Evolutionary conservation across 30 jellyfish, hydroid and myxozoan species (phyloP).

Genomic region (Turritopsis dohrnii): DNA sequence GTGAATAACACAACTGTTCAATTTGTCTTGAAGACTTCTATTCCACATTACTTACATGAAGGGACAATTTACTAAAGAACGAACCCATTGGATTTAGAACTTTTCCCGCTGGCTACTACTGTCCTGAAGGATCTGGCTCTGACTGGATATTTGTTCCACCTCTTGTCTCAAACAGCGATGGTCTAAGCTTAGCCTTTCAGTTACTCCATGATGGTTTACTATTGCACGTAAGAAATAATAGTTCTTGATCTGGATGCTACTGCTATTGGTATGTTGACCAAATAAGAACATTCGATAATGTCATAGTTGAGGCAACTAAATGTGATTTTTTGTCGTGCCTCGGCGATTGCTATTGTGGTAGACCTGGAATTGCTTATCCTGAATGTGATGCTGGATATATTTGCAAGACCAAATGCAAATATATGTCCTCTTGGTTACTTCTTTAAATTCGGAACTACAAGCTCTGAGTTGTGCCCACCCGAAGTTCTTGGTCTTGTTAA

Average conservation of each 20-base stretch:
- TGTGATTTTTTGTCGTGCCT: constrained; percentile 77
- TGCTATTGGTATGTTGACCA: constrained; percentile 83
- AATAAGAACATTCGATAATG: constrained; percentile 78
- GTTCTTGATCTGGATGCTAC: constrained; percentile 73
- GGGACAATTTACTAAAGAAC: neutral
- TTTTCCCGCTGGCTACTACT: constrained; percentile 86
- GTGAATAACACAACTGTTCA: constrained; percentile 76
- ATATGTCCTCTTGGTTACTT: constrained; percentile 87
- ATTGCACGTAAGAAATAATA: constrained; percentile 51
- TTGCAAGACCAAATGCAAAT: constrained; percentile 77
- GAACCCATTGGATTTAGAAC: constrained; percentile 44
- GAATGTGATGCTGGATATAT: constrained; percentile 76
- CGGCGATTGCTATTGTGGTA: constrained; percentile 93
- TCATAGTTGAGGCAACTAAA: constrained; percentile 64
- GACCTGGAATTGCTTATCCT: constrained; percentile 74
- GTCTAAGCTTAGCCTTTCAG: constrained; percentile 47
- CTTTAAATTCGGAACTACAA: constrained; percentile 81
- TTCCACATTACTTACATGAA: constrained; percentile 57
- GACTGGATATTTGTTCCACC: constrained; percentile 71
- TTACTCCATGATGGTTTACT: constrained; percentile 64
- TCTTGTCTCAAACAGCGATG: constrained; percentile 78
- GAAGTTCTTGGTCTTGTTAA: constrained; percentile 73
- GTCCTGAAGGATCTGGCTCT: constrained; percentile 84
- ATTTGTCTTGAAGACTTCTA: constrained; percentile 71
- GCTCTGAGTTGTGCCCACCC: constrained; percentile 77